Percentiles rank a stretch among this genome's conserved stretches.
phyloP scores from a whole-genome alignment of 2,797 vertebrate genomes.

The Sebastes matsubarae region DNA sequence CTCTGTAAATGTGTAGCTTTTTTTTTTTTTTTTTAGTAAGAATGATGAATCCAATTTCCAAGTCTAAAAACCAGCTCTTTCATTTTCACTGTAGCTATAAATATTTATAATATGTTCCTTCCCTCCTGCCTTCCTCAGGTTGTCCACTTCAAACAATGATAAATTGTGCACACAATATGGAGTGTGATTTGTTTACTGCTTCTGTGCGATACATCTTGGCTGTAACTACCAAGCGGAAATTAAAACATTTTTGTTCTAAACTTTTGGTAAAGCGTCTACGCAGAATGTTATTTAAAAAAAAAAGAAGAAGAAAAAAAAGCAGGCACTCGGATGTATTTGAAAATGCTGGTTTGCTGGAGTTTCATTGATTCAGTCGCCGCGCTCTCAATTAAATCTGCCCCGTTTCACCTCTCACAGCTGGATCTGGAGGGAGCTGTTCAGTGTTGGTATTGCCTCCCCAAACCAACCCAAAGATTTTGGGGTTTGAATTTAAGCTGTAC shows the following conservation, averaged over 20 bases:
- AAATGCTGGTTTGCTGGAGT: neutral
- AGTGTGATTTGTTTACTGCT: neutral
- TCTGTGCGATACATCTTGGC: neutral
- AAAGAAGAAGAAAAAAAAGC: neutral
- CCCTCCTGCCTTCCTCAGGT: neutral
- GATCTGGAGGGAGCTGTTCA: neutral
- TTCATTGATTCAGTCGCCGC: neutral
- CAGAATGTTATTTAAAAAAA: neutral
- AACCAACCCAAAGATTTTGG: neutral
- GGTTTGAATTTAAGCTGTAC: neutral
- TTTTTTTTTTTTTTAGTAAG: neutral
- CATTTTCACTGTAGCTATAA: neutral
- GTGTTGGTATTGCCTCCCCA: neutral
- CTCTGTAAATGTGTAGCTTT: neutral
- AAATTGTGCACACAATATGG: neutral
- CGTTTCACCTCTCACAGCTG: conserved; percentile 2
- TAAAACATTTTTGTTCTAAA: neutral
- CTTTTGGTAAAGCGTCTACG: neutral
- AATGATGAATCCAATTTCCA: neutral
- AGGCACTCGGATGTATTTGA: neutral
- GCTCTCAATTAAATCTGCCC: neutral
- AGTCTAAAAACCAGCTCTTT: neutral
- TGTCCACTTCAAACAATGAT: neutral
- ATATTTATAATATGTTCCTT: conserved; percentile 9
- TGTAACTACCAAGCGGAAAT: neutral